Evolutionary conservation across 2,797 vertebrate species (phyloP).

Genomic region (Enteromius thamalakanensis): DNA sequence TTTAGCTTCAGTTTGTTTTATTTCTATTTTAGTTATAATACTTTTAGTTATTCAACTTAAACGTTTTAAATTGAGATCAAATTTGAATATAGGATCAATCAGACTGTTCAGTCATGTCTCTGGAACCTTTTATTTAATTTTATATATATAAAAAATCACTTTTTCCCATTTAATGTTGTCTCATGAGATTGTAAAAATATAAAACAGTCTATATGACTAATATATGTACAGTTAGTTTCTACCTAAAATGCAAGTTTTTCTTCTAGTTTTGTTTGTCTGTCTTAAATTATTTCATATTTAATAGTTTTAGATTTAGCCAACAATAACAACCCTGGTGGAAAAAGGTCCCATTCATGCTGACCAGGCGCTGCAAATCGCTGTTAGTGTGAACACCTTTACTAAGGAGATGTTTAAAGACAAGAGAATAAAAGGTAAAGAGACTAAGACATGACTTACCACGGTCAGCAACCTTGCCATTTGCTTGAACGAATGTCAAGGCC

Average conservation of each 20-base stretch:
- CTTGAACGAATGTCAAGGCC: conserved; percentile 17
- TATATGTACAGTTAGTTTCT: neutral
- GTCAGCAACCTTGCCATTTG: neutral
- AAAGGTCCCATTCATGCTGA: neutral
- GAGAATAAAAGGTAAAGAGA: neutral
- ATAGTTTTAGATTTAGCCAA: neutral
- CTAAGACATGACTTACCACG: too few relatives aligned
- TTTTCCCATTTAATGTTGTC: neutral
- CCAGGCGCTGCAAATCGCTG: neutral
- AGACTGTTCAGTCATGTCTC: neutral
- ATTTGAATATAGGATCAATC: neutral
- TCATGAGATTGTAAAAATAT: neutral
- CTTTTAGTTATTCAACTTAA: neutral
- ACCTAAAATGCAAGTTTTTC: neutral
- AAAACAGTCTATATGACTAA: neutral
- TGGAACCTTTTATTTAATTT: neutral
- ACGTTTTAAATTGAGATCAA: too few relatives aligned
- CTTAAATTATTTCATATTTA: neutral
- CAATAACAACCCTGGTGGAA: neutral
- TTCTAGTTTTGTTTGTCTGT: neutral
- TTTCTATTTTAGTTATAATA: neutral
- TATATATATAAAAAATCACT: too few relatives aligned
- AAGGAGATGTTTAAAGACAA: conserved; percentile 1
- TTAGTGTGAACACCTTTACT: conserved; percentile 9
- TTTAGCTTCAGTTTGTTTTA: neutral